Percentiles rank a stretch among this genome's conserved stretches.
Evolutionary conservation across 2,797 vertebrate genomes (phyloP).

Genomic region (Notamacropus eugenii): DNA sequence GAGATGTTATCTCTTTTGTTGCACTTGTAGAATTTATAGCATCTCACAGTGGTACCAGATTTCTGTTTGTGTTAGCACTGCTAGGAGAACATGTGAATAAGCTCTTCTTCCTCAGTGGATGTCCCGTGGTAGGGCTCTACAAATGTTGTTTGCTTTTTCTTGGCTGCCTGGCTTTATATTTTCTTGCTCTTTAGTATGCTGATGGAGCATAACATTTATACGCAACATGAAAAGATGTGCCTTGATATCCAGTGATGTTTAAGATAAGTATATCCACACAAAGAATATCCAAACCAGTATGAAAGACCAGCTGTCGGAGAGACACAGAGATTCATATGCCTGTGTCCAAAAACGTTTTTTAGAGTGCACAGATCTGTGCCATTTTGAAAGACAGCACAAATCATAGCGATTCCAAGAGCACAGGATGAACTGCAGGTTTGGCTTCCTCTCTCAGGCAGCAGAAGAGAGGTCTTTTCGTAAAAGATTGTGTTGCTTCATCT

Average conservation of each 20-base stretch:
- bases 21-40: slow-evolving; percentile 33
- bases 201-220: slow-evolving; percentile 37
- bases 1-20: not conserved
- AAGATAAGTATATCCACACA: not conserved
- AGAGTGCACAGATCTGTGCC: not conserved
- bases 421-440: not conserved
- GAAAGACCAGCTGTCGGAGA: not conserved
- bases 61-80: slow-evolving; percentile 62
- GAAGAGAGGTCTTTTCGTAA: slow-evolving; percentile 20
- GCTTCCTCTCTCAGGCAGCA: not conserved
- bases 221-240: not conserved
- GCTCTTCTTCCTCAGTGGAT: not conserved
- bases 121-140: not conserved
- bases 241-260: slow-evolving; percentile 18
- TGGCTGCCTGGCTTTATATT: slow-evolving; percentile 54
- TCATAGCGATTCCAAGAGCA: not conserved
- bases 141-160: slow-evolving; percentile 49
- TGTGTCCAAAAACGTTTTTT: not conserved
- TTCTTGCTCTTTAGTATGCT: slow-evolving; percentile 41
- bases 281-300: not conserved
- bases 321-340: not conserved
- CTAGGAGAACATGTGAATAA: slow-evolving; percentile 17
- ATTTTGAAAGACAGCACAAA: not conserved
- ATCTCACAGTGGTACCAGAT: slow-evolving; percentile 57
- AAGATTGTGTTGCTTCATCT: slow-evolving; percentile 25